Evolutionary conservation across 2,113 vertebrate genomes (phyloP).

Genomic region (Lipotes vexillifer): DNA sequence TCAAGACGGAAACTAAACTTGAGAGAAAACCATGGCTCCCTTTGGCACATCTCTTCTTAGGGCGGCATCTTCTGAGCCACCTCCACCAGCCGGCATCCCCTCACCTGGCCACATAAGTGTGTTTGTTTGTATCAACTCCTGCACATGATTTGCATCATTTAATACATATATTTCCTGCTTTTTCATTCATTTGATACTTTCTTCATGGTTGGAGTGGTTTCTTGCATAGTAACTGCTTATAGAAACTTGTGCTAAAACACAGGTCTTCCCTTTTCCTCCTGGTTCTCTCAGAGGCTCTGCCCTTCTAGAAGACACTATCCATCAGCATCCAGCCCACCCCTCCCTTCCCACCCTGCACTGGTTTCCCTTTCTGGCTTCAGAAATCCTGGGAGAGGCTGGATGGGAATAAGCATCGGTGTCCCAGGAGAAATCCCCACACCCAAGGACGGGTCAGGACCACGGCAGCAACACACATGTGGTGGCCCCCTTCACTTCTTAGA

Average conservation of each 20-base stretch:
- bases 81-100: neutral
- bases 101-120: neutral
- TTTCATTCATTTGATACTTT: neutral
- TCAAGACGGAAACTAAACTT: neutral
- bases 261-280: neutral
- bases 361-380: neutral
- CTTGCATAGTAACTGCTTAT: neutral
- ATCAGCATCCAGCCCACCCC: rapidly evolving
- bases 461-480: neutral
- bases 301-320: neutral
- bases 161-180: neutral
- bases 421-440: neutral
- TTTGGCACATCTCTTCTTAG: neutral
- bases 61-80: neutral
- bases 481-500: neutral
- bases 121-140: neutral
- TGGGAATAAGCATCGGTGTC: neutral
- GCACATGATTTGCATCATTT: neutral
- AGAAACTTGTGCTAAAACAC: neutral
- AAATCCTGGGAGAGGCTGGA: neutral
- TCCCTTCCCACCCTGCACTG: neutral
- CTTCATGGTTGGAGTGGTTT: neutral
- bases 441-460: neutral
- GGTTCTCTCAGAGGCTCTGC: neutral
- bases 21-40: neutral